phyloP scores from a whole-genome alignment of 2,113 vertebrate species.

The Donacobius atricapilla region DNA sequence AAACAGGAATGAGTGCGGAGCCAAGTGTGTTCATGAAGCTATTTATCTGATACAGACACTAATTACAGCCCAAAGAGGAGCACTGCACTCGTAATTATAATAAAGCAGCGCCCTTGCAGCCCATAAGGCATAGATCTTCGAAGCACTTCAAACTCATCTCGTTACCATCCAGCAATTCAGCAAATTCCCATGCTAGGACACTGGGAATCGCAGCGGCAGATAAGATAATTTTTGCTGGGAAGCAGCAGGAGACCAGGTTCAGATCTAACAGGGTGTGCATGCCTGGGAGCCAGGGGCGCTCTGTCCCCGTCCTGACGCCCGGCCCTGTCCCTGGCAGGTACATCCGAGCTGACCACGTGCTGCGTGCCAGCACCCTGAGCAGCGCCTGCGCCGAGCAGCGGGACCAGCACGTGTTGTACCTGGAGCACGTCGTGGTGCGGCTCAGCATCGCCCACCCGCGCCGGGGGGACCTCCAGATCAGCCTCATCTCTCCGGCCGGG shows the following conservation, averaged over 20 bases:
- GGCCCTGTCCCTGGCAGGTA: conserved; percentile 66
- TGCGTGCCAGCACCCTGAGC: conserved; percentile 76
- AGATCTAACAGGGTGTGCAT: accelerated
- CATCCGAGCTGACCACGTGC: conserved; percentile 79
- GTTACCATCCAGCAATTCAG: not conserved
- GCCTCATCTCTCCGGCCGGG: conserved; percentile 84
- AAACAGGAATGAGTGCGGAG: not conserved
- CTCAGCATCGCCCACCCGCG: conserved; percentile 82
- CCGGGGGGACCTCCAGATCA: conserved; percentile 89
- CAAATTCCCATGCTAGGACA: not conserved
- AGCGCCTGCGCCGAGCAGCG: conserved; percentile 77
- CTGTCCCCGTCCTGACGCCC: accelerated
- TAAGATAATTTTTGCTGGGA: not conserved
- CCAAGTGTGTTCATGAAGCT: conserved; percentile 14
- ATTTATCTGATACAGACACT: conserved; percentile 45
- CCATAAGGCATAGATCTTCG: conserved; percentile 27
- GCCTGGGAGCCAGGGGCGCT: not conserved
- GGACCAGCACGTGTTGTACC: conserved; percentile 76
- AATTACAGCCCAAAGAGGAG: conserved; percentile 5
- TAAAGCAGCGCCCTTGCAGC: not conserved
- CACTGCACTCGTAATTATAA: not conserved
- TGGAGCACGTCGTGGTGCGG: conserved; percentile 87
- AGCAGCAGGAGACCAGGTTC: not conserved
- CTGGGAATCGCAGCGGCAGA: not conserved
- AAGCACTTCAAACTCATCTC: not conserved